Percentiles rank a stretch among this genome's conserved stretches.
These are phyloP conservation scores for Vicugna pacos DNA, from an alignment of 2,113 vertebrate species.

Conservation along the genomic window DNA sequence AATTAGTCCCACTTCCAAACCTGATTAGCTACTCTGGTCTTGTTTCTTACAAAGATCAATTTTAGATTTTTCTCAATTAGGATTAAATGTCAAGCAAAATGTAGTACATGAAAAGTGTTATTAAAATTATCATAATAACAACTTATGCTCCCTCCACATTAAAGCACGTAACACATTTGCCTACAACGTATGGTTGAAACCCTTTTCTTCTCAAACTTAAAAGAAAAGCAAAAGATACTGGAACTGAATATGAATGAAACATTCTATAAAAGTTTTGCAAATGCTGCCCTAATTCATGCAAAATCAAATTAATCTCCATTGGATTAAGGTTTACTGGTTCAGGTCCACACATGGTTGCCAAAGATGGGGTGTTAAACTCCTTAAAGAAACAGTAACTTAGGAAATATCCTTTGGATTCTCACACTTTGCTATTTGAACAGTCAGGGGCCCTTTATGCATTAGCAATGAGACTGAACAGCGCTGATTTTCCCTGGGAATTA, in stretches of 20 bases:
- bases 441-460: slow-evolving; percentile 82
- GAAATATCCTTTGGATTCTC: slow-evolving; percentile 28
- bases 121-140: slow-evolving; percentile 61
- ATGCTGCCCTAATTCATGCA: slow-evolving; percentile 57
- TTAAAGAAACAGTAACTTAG: slow-evolving; percentile 15
- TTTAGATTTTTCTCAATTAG: slow-evolving; percentile 71
- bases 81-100: slow-evolving; percentile 75
- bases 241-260: slow-evolving; percentile 45
- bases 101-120: slow-evolving; percentile 69
- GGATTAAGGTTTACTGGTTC: slow-evolving; percentile 55
- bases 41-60: slow-evolving; percentile 74
- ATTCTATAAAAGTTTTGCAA: slow-evolving; percentile 56
- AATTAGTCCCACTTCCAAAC: slow-evolving; percentile 73
- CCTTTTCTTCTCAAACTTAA: slow-evolving; percentile 5
- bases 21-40: slow-evolving; percentile 70
- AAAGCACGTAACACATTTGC: slow-evolving; percentile 38
- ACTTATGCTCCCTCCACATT: slow-evolving; percentile 20
- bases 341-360: neutral
- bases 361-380: slow-evolving; percentile 28
- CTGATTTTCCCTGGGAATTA: slow-evolving; percentile 79
- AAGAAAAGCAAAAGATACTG: slow-evolving; percentile 46
- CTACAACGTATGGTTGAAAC: slow-evolving; percentile 26
- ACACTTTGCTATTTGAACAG: slow-evolving; percentile 66
- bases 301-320: slow-evolving; percentile 66
- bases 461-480: slow-evolving; percentile 78